Conservation (phyloP, 2,888 invertebrate species). For the Drosophila percnosoma region DNA sequence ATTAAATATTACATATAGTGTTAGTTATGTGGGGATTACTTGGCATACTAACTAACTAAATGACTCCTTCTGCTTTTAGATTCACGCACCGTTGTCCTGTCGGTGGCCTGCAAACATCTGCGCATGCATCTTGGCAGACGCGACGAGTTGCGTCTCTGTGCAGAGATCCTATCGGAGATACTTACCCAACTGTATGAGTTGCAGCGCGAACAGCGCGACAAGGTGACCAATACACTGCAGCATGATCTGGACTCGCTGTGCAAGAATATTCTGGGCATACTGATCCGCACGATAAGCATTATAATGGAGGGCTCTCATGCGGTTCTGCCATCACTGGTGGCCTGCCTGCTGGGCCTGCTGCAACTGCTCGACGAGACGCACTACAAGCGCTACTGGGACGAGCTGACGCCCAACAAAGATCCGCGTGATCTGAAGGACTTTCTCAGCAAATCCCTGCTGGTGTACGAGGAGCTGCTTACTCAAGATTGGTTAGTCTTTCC, state of each 20-base stretch:
- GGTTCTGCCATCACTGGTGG: conserved; percentile 91
- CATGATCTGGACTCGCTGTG: conserved; percentile 94
- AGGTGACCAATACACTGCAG: conserved; percentile 86
- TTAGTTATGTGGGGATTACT: neutral
- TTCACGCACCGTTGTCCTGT: conserved; percentile 92
- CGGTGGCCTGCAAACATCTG: conserved; percentile 93
- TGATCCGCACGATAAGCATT: conserved; percentile 93
- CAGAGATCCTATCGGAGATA: conserved; percentile 94
- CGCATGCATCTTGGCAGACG: conserved; percentile 92
- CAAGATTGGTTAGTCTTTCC: conserved; percentile 88
- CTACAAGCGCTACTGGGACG: conserved; percentile 94
- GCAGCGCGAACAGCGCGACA: conserved; percentile 86
- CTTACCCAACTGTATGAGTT: conserved; percentile 87
- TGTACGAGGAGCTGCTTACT: conserved; percentile 84
- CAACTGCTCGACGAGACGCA: conserved; percentile 95
- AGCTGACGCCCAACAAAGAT: conserved; percentile 88
- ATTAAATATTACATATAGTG: neutral
- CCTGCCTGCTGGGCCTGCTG: conserved; percentile 93
- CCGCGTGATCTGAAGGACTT: conserved; percentile 94
- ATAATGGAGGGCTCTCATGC: conserved; percentile 91
- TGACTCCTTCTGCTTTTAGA: conserved; percentile 86
- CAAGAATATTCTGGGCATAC: conserved; percentile 91
- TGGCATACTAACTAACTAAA: neutral
- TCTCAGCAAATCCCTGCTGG: conserved; percentile 91
- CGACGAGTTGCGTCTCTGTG: conserved; percentile 93